Evolutionary conservation across 2,888 invertebrate species (phyloP).

Genomic region (Agriopis aurantiaria): DNA sequence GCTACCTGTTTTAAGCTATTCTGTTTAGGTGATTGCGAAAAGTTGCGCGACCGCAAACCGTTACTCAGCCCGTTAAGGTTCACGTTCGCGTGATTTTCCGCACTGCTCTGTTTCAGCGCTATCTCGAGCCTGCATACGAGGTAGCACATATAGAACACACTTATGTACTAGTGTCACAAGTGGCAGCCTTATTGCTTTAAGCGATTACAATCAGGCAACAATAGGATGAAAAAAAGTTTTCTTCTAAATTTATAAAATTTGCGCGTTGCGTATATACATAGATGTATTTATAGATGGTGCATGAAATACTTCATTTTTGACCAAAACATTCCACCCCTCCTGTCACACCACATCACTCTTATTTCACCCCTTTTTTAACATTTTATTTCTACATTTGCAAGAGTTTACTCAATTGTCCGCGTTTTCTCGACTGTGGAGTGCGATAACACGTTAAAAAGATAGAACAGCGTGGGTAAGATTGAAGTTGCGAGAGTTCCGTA

Average conservation of each 20-base stretch:
- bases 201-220: no score
- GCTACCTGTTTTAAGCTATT: no score
- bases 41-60: no score
- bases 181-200: no score
- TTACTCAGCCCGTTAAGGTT: no score
- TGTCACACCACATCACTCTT: slow-evolving; percentile 55
- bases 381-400: slow-evolving; percentile 61
- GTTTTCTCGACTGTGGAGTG: slow-evolving; percentile 66
- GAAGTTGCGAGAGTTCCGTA: slow-evolving; percentile 1
- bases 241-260: background rate
- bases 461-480: slow-evolving; percentile 1
- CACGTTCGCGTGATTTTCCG: no score
- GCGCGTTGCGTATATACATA: background rate
- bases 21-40: no score
- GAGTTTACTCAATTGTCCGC: slow-evolving; percentile 69
- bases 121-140: no score
- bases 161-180: no score
- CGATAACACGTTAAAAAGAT: slow-evolving; percentile 79
- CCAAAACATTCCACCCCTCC: slow-evolving; percentile 36
- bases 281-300: background rate
- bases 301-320: slow-evolving; percentile 23
- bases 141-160: no score
- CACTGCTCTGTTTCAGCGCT: no score
- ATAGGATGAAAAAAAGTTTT: no score
- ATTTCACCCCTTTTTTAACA: slow-evolving; percentile 53